phyloP scores from a whole-genome alignment of 1,140 invertebrate genomes.

The Drosophila insularis region DNA sequence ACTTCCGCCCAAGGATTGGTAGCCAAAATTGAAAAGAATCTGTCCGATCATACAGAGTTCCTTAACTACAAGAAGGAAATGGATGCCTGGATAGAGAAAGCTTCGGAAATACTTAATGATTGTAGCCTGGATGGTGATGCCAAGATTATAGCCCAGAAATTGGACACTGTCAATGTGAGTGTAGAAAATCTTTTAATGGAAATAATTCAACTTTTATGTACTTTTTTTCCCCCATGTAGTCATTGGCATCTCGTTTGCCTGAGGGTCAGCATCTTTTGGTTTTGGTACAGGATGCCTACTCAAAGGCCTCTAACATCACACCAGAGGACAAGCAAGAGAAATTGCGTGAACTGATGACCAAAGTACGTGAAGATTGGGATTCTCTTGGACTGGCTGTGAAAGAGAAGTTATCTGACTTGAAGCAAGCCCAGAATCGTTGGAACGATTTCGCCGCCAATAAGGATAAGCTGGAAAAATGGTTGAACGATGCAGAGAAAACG shows the following conservation, averaged over 20 bases:
- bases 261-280: constrained; percentile 94
- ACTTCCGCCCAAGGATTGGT: constrained; percentile 91
- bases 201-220: background rate
- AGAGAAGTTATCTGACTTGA: constrained; percentile 89
- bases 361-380: constrained; percentile 91
- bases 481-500: constrained; percentile 86
- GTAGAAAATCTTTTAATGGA: background rate
- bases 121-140: constrained; percentile 92
- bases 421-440: constrained; percentile 90
- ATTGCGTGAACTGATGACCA: constrained; percentile 88
- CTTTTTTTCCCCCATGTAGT: constrained; percentile 60
- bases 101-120: constrained; percentile 90
- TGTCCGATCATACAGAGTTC: constrained; percentile 95
- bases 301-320: constrained; percentile 91
- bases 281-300: constrained; percentile 91
- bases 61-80: constrained; percentile 92
- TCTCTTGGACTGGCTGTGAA: constrained; percentile 91
- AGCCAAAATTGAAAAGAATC: constrained; percentile 92
- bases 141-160: constrained; percentile 90
- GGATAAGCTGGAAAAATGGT: constrained; percentile 88
- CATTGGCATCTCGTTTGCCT: constrained; percentile 88
- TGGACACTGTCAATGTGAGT: constrained; percentile 88
- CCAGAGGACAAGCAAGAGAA: constrained; percentile 91
- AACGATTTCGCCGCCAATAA: constrained; percentile 90
- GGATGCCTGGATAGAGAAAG: constrained; percentile 90